Percentiles rank a stretch among this genome's conserved stretches.
phyloP scores from a whole-genome alignment of 2,797 vertebrate species.

The Rhincodon typus region DNA sequence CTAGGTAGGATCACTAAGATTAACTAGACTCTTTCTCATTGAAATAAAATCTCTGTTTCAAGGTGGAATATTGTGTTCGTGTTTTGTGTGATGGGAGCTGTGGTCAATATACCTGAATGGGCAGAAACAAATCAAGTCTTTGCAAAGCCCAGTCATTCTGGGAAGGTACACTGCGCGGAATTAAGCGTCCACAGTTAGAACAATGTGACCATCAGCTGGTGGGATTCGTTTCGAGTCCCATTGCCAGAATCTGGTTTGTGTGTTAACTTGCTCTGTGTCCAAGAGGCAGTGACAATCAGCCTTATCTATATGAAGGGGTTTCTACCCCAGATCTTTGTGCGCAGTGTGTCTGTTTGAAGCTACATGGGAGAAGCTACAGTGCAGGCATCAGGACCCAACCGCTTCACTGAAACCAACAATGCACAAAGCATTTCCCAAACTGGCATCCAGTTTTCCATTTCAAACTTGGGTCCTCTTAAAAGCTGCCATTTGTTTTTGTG shows the following conservation, averaged over 20 bases:
- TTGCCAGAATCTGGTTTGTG: not conserved
- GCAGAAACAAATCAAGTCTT: not conserved
- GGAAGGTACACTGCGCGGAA: not conserved
- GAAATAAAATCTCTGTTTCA: slow-evolving; percentile 76
- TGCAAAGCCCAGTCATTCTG: not conserved
- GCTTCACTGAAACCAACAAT: too few species aligned
- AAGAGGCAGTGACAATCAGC: not conserved
- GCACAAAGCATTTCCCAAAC: too few species aligned
- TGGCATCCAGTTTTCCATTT: too few species aligned
- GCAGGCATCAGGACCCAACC: too few species aligned
- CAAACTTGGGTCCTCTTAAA: too few species aligned
- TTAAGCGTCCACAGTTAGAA: not conserved
- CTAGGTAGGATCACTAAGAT: slow-evolving; percentile 47
- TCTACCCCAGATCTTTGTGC: too few species aligned
- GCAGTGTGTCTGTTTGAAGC: too few species aligned
- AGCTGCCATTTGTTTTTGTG: too few species aligned
- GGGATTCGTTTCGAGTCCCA: not conserved
- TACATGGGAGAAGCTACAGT: too few species aligned
- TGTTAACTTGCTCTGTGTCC: not conserved
- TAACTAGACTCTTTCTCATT: slow-evolving; percentile 69
- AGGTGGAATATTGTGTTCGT: slow-evolving; percentile 47
- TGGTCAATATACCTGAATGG: not conserved
- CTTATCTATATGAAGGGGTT: not conserved
- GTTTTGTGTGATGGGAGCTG: not conserved
- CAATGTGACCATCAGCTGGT: not conserved